A percentile compares a stretch with the other conserved stretches of the same genome.
Evolutionary conservation across 2,113 vertebrate species (phyloP).

Genomic region (Lutjanus erythropterus): DNA sequence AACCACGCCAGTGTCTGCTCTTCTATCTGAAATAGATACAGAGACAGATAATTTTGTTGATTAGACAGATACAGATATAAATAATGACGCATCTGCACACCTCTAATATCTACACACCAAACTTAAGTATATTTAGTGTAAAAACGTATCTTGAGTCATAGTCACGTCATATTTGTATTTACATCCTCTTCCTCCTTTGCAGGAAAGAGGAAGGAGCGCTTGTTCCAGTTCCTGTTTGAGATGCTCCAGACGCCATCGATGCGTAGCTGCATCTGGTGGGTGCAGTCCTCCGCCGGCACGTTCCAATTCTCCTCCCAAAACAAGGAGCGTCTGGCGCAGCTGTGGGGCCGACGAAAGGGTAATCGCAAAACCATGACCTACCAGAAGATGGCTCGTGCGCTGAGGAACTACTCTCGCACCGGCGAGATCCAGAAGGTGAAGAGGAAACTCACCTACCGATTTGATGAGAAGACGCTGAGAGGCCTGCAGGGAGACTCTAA

Average conservation of each 20-base stretch:
- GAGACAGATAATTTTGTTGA: no score
- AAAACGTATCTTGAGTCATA: conserved; percentile 1
- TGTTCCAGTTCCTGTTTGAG: conserved; percentile 89
- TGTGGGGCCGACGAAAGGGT: conserved; percentile 87
- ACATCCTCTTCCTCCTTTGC: conserved; percentile 32
- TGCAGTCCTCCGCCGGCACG: conserved; percentile 83
- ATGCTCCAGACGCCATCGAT: conserved; percentile 87
- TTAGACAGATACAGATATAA: no score
- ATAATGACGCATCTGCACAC: no score
- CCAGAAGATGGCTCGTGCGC: conserved; percentile 88
- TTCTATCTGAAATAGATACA: no score
- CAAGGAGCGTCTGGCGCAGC: conserved; percentile 86
- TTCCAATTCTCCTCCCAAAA: conserved; percentile 90
- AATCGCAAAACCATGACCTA: conserved; percentile 90
- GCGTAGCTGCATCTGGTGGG: conserved; percentile 89
- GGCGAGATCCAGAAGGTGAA: conserved; percentile 88
- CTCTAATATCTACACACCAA: background rate
- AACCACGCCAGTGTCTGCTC: no score
- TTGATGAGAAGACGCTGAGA: conserved; percentile 82
- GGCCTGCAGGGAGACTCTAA: conserved; percentile 73
- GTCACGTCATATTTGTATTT: conserved; percentile 22
- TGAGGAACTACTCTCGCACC: conserved; percentile 86
- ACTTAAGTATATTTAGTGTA: no score
- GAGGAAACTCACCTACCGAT: conserved; percentile 86
- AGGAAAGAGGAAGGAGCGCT: conserved; percentile 87